These are phyloP conservation scores for Tangara arthus DNA, from an alignment of 2,797 vertebrate species.

Conservation along the genomic window DNA sequence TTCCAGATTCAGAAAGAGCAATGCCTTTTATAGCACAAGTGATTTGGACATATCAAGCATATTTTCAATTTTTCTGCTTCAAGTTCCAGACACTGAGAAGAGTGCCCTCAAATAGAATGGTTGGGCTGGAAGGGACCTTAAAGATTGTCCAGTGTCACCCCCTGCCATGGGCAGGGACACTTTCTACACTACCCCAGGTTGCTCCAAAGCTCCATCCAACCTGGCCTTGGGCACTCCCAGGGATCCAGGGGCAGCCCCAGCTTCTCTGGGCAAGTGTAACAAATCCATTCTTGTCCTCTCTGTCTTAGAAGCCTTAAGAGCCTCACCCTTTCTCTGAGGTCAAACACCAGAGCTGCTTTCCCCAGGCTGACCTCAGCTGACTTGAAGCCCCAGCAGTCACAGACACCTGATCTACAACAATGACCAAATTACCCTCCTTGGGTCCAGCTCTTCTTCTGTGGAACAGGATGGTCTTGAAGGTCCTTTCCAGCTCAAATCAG, in stretches of 20 bases:
- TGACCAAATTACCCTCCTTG: rapidly evolving
- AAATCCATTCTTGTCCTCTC: not conserved
- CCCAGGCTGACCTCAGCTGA: not conserved
- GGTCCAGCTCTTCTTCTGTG: not conserved
- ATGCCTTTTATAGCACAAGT: not conserved
- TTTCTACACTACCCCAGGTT: rapidly evolving
- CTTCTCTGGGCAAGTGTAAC: not conserved
- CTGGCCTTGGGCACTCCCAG: not conserved
- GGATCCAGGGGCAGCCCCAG: not conserved
- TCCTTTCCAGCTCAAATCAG: not conserved
- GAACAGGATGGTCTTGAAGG: not conserved
- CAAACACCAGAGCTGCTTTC: not conserved
- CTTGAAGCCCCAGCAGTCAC: not conserved
- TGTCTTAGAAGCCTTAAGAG: not conserved
- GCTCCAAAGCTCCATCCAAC: rapidly evolving
- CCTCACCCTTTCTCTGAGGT: not conserved
- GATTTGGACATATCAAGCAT: rapidly evolving
- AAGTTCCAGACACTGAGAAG: not conserved
- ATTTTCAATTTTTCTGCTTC: not conserved
- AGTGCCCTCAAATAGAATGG: not conserved
- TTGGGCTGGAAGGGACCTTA: not conserved
- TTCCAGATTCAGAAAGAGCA: not conserved
- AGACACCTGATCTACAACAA: not conserved
- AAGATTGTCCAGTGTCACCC: rapidly evolving
- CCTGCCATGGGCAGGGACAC: not conserved